A percentile compares a stretch with the other conserved stretches of the same genome.
phyloP scores from a whole-genome alignment of 2,888 invertebrate species.

The Laothoe populi region DNA sequence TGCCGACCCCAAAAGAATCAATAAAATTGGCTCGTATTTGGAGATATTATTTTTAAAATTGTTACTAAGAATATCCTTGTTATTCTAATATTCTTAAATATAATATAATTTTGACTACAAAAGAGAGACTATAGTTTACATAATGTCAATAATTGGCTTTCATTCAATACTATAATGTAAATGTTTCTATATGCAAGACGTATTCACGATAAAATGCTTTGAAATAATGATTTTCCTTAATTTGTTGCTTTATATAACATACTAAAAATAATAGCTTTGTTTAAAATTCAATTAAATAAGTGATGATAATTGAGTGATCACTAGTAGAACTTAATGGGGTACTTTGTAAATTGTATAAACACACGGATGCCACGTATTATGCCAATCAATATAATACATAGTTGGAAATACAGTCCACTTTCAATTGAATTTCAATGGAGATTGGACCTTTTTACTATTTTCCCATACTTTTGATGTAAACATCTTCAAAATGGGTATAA shows the following conservation, averaged over 20 bases:
- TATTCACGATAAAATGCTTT: conserved; percentile 10
- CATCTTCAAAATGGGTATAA: conserved; percentile 15
- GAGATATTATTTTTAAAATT: no score
- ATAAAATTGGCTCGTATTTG: no score
- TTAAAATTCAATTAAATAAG: background rate
- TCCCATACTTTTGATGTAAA: background rate
- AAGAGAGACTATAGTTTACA: background rate
- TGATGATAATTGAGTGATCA: background rate
- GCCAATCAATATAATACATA: background rate
- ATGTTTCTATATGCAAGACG: conserved; percentile 9
- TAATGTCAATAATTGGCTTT: background rate
- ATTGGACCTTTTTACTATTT: no score
- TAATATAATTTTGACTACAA: no score
- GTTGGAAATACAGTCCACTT: no score
- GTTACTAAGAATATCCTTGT: no score
- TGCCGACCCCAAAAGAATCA: no score
- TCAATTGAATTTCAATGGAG: no score
- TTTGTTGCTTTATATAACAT: conserved; percentile 13
- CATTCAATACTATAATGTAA: background rate
- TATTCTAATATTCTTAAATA: no score
- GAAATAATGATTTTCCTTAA: background rate
- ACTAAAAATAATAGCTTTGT: conserved; percentile 1
- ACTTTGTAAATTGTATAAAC: background rate
- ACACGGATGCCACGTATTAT: no score
- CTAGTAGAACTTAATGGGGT: background rate